Evolutionary conservation across 2,888 invertebrate genomes (phyloP), one percentile per base, ranked within the genome.

Genomic region (Epinotia bilunana): DNA sequence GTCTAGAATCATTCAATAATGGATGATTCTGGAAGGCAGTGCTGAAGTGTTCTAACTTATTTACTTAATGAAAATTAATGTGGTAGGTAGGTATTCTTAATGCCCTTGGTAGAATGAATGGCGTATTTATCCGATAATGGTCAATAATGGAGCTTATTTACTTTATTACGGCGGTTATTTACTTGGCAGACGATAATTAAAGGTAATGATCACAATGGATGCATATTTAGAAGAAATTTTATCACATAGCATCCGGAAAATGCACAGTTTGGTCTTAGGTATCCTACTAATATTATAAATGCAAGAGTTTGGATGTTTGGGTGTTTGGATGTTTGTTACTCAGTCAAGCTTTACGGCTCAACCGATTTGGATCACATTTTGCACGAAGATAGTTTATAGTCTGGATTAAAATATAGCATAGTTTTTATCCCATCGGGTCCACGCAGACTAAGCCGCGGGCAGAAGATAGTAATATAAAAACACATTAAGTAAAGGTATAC

Each of bases 61-160:
- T 74, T 39, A 58, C 39, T 74, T 74, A 74, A 74, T 74, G 70
- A 43, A 74, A 60, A 74, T 71, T 70, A 70, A 74, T 70, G 70
- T 49, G 58, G 63, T 23, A 1, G 70, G 64, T 70, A 64, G 70
- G 49, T 62, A 68, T 58, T 39, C 60, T 61, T 57, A 69, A 39
- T 74, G 73, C 43, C 73, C 65, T 73, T 64, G 55, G 57, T 49
- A 12, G 63, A 73, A 57, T 46, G 33, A 63, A 76, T 20, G 18
- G 74, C 64, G 60, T 39, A 65, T 70, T 69, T 39, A 53, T 58
- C 49, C 57, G 12, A 69, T 69, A 73, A 73, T 68, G 73, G 60
- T 55, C 43, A 61, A 55, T 68, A 73, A 73, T 49, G 67, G 20
- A 69, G 33, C 67, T 60, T 63, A 16, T 63, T 55, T 74, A 23